Percentiles rank a stretch among this genome's conserved stretches.
phyloP scores from a whole-genome alignment of 2,797 vertebrate species.

The Anolis apletophallus region DNA sequence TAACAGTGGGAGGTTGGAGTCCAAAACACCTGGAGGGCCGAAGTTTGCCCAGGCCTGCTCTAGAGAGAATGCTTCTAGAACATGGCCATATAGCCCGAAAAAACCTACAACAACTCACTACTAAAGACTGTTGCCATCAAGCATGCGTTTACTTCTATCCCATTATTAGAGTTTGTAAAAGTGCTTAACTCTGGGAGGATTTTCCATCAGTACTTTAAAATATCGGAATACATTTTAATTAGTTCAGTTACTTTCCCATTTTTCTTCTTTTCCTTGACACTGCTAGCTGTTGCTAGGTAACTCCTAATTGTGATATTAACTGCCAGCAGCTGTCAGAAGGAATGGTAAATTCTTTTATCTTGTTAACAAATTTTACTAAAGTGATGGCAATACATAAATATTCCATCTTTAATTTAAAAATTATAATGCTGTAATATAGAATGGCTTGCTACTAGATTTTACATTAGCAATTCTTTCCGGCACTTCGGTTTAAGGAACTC shows the following conservation, averaged over 20 bases:
- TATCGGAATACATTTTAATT: conserved; percentile 67
- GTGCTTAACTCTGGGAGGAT: not conserved
- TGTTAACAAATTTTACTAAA: conserved; percentile 68
- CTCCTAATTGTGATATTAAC: conserved; percentile 79
- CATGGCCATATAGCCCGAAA: too few species aligned
- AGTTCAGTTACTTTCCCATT: conserved; percentile 60
- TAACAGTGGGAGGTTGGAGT: too few species aligned
- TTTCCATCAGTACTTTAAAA: conserved; percentile 50
- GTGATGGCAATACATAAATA: conserved; percentile 47
- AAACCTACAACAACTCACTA: too few species aligned
- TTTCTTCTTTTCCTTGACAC: conserved; percentile 60
- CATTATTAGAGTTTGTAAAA: not conserved
- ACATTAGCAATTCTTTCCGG: not conserved
- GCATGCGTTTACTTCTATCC: not conserved
- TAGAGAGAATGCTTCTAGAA: too few species aligned
- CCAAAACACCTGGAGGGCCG: too few species aligned
- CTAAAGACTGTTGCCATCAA: not conserved
- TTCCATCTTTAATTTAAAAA: conserved; percentile 47
- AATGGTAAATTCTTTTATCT: conserved; percentile 71
- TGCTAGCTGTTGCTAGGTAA: conserved; percentile 81
- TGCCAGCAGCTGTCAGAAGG: conserved; percentile 73
- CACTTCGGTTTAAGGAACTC: not conserved
- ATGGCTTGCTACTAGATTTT: not conserved
- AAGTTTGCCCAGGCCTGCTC: too few species aligned
- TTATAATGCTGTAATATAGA: conserved; percentile 34